Conservation (phyloP, 2,888 invertebrate genomes). For the Imbricaverruca yamaguchii region DNA sequence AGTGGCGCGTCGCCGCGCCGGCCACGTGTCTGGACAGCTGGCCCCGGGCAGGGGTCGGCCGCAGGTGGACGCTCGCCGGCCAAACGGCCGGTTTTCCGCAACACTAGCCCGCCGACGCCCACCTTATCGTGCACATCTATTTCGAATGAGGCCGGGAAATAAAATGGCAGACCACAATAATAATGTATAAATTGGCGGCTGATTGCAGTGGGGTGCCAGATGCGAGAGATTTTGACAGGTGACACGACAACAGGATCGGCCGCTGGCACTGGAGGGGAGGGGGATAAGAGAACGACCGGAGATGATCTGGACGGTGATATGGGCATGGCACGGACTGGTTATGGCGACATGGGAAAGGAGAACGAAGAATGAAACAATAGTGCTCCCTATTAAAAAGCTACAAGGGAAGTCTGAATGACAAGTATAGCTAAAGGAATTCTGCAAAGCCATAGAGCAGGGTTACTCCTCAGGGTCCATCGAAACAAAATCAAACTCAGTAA, state of each 20-base stretch:
- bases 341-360: no score
- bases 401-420: no score
- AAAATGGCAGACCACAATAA: constrained; percentile 17
- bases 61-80: neutral
- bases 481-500: no score
- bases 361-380: no score
- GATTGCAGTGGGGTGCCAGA: neutral
- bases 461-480: no score
- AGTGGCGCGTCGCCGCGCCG: neutral
- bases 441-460: no score
- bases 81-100: constrained; percentile 7
- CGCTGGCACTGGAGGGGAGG: neutral
- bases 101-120: neutral
- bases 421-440: no score
- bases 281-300: no score
- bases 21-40: constrained; percentile 9
- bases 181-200: constrained; percentile 15
- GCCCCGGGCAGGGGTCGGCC: neutral
- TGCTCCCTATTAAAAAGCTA: no score
- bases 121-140: neutral
- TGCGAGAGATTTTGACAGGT: constrained; percentile 4
- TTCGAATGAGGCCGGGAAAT: constrained; percentile 4
- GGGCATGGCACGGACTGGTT: no score
- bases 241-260: neutral
- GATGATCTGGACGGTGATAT: no score